Percentiles rank a stretch among this genome's conserved stretches.
Conservation (phyloP, 2,888 invertebrate genomes). For the Neoitamus cyanurus region DNA sequence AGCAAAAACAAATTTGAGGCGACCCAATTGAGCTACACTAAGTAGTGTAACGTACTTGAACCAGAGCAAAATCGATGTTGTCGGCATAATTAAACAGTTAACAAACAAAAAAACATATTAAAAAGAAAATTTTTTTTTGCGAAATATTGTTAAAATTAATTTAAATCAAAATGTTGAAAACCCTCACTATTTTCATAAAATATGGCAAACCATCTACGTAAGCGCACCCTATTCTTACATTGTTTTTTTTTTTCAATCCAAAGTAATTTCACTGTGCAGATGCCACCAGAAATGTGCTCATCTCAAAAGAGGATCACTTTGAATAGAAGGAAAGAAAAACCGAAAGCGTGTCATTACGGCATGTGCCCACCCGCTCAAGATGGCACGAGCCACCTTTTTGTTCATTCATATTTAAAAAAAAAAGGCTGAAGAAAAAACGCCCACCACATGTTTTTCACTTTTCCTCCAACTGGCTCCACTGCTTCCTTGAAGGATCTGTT, state of each 20-base stretch:
- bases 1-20: too few relatives aligned
- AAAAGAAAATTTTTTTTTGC: too few relatives aligned
- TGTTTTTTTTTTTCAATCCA: not conserved
- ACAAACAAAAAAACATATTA: too few relatives aligned
- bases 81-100: too few relatives aligned
- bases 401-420: not conserved
- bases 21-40: too few relatives aligned
- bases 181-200: not conserved
- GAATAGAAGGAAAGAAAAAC: not conserved
- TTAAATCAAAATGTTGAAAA: too few relatives aligned
- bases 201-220: not conserved
- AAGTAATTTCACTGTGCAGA: not conserved
- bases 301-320: not conserved
- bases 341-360: conserved; percentile 13
- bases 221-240: not conserved
- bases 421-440: not conserved
- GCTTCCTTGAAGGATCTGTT: conserved; percentile 28
- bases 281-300: not conserved
- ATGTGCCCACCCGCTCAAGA: conserved; percentile 36
- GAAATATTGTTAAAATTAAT: too few relatives aligned
- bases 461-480: conserved; percentile 26
- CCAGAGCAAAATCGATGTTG: too few relatives aligned
- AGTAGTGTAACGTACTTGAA: too few relatives aligned
- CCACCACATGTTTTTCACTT: conserved; percentile 38
- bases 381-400: conserved; percentile 28